Evolutionary conservation across 2,113 vertebrate species (phyloP).

Genomic region (Apeltes quadracus): DNA sequence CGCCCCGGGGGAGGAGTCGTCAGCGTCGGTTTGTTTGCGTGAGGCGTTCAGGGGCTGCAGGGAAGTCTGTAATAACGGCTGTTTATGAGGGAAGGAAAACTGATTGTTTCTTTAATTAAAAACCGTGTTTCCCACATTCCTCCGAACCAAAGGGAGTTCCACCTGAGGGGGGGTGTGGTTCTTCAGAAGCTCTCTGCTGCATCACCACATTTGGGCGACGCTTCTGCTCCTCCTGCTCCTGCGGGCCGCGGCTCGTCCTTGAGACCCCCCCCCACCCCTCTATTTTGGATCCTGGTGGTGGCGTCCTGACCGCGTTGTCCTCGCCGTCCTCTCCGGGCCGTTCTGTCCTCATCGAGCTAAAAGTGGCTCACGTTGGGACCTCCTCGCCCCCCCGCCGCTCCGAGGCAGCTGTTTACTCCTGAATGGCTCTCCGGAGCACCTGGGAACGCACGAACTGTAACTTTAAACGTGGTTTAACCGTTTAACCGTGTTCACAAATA

Average conservation of each 20-base stretch:
- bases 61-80: neutral
- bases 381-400: constrained; percentile 38
- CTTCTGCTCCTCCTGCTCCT: constrained; percentile 18
- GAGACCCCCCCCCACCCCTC: neutral
- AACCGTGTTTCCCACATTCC: no score
- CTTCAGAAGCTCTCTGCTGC: neutral
- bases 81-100: neutral
- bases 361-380: constrained; percentile 20
- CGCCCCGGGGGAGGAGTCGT: constrained; percentile 14
- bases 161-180: no score
- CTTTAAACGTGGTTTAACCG: no score
- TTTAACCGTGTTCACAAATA: no score
- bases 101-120: no score
- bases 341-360: constrained; percentile 38
- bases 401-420: constrained; percentile 49
- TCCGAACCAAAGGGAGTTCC: no score
- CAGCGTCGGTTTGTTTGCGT: neutral
- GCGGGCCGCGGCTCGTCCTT: constrained; percentile 27
- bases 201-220: neutral
- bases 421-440: no score
- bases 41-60: constrained; percentile 31
- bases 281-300: constrained; percentile 11
- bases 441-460: no score
- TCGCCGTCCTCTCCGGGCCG: constrained; percentile 21
- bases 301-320: constrained; percentile 27